Evolutionary conservation across 2,113 vertebrate genomes (phyloP).

Genomic region (Setophaga petechia): DNA sequence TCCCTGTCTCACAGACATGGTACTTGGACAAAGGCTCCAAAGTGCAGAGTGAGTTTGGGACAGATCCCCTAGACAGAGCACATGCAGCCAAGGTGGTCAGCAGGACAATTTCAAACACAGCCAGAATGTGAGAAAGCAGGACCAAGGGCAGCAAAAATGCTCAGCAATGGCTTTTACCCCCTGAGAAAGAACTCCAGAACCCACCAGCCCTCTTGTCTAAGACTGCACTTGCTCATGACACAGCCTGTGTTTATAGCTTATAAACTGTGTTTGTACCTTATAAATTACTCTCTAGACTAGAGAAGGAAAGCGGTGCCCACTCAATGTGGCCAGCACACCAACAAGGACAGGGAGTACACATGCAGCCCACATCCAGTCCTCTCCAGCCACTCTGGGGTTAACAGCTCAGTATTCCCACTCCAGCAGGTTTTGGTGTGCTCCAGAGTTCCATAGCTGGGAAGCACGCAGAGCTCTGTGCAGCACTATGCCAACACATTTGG

Average conservation of each 20-base stretch:
- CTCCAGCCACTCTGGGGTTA: background rate
- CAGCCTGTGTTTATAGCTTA: background rate
- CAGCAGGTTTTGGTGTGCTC: slow-evolving; percentile 9
- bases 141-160: background rate
- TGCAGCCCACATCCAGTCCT: background rate
- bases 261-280: background rate
- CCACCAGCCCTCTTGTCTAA: background rate
- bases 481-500: slow-evolving; percentile 34
- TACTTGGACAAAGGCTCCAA: background rate
- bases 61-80: background rate
- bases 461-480: background rate
- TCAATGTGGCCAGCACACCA: background rate
- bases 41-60: background rate
- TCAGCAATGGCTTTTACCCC: background rate
- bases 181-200: background rate
- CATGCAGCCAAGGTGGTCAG: background rate
- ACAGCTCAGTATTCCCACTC: background rate
- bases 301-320: background rate
- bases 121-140: background rate
- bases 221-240: background rate
- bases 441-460: background rate
- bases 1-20: background rate
- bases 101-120: background rate
- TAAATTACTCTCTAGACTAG: background rate
- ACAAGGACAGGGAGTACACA: background rate